Base-by-base conservation (phyloP, 2,113 vertebrate genomes). In the Poeciliopsis prolifica region DNA sequence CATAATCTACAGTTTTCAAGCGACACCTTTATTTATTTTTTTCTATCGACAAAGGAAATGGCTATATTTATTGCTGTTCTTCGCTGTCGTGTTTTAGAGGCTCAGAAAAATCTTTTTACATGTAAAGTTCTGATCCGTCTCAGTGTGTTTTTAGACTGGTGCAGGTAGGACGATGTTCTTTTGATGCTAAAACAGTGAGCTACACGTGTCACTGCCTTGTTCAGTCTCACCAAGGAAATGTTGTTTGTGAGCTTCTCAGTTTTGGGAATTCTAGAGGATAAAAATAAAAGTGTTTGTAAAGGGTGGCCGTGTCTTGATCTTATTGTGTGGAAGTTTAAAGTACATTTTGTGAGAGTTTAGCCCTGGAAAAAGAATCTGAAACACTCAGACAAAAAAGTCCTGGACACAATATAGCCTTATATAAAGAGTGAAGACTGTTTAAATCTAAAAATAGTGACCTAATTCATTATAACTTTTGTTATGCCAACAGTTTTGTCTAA, bases 241-340 rank as follows among this genome's bases (percentile, higher is more conserved):
- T 85, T 90, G 86, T 91, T 85, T 88, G 90, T 92, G 85, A 86
- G 81, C 83, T 74, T 91, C 91, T 88, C 65, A 60, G 77, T 84
- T 87, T 65, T 70, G 81, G 85, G 26, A 26, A 44, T 40, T 79
- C 24, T 61, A 78, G 84, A 80, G 68, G 68, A 81, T 82, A 73
- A 86, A 81, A 93, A 94, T 89, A 91, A 93, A 92, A 86, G 81
- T 89, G 83, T 91, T 93, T 90, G 86, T 83, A 89, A 91, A 92
- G 86, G 79, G 80, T 87, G 12, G 0, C 17, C 0, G 65, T 70
- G 82, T 88, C 77, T 29, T 33, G 22, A 58, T 24, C 8, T 58
- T n/a, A 58, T n/a, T 58, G 22, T 58, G 51, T 58, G 51, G 51
- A n/a, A 58, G 22, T n/a, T 54, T n/a, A n/a, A 24, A 58, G 0